Evolutionary conservation across 2,113 vertebrate species (phyloP).

Genomic region (Corythaixoides concolor): DNA sequence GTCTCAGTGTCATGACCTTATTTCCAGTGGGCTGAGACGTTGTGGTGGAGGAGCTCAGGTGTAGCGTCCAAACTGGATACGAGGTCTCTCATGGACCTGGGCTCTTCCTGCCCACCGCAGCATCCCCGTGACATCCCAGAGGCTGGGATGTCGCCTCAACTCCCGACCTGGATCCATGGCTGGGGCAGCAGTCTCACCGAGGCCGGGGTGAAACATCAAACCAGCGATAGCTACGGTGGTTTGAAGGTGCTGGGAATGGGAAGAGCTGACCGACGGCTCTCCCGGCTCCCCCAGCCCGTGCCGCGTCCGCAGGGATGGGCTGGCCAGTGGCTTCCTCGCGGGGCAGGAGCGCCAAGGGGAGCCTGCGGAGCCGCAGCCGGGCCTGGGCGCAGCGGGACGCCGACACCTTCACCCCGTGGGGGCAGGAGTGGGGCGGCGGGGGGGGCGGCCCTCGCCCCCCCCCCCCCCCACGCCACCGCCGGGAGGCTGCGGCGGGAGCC

Average conservation of each 20-base stretch:
- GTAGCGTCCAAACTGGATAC: rapidly evolving
- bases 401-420: background rate
- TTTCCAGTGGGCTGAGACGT: background rate
- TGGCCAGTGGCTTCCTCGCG: background rate
- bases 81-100: background rate
- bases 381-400: background rate
- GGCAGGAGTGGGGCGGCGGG: background rate
- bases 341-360: background rate
- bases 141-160: background rate
- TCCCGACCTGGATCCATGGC: background rate
- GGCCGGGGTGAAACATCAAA: background rate
- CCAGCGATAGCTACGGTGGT: rapidly evolving
- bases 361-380: background rate
- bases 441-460: background rate
- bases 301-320: background rate
- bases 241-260: rapidly evolving
- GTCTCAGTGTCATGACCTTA: rapidly evolving
- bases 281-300: background rate
- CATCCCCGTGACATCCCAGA: background rate
- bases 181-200: background rate
- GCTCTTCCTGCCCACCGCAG: background rate
- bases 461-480: background rate
- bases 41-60: background rate
- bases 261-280: background rate
- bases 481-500: background rate